A percentile compares a stretch with the other conserved stretches of the same genome.
Conservation (phyloP, 2,797 vertebrate species). For the Champsocephalus gunnari region DNA sequence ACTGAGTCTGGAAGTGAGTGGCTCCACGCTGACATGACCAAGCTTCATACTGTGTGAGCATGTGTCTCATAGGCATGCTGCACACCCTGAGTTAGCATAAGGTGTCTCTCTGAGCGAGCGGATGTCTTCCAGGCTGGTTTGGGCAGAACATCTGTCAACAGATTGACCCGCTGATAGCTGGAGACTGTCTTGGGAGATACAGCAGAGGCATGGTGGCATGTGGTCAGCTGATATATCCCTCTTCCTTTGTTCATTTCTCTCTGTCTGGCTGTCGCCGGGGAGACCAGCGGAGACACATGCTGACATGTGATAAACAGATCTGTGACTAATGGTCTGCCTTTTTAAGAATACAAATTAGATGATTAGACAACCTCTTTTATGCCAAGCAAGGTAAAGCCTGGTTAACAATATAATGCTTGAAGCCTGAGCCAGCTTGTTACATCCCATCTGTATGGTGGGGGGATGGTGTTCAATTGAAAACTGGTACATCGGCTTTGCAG, state of each 20-base stretch:
- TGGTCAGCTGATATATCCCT: conserved; percentile 54
- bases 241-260: conserved; percentile 42
- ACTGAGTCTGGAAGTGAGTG: conserved; percentile 18
- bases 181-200: conserved; percentile 47
- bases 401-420: conserved; percentile 20
- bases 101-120: conserved; percentile 51
- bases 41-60: conserved; percentile 62
- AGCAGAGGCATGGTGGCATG: conserved; percentile 45
- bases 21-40: conserved; percentile 48
- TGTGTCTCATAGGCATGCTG: conserved; percentile 56
- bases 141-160: conserved; percentile 57
- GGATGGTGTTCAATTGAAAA: conserved; percentile 3
- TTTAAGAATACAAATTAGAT: conserved; percentile 69
- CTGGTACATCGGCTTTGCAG: background rate
- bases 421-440: conserved; percentile 28
- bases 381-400: conserved; percentile 32
- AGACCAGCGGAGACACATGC: conserved; percentile 52
- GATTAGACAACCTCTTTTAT: conserved; percentile 56
- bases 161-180: conserved; percentile 64
- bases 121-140: conserved; percentile 59
- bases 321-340: conserved; percentile 64
- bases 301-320: conserved; percentile 72
- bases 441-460: background rate
- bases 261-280: conserved; percentile 55
- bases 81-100: conserved; percentile 43